A percentile compares a stretch with the other conserved stretches of the same genome.
Conservation (phyloP, 2,113 vertebrate genomes). For the Aramus guarauna region DNA sequence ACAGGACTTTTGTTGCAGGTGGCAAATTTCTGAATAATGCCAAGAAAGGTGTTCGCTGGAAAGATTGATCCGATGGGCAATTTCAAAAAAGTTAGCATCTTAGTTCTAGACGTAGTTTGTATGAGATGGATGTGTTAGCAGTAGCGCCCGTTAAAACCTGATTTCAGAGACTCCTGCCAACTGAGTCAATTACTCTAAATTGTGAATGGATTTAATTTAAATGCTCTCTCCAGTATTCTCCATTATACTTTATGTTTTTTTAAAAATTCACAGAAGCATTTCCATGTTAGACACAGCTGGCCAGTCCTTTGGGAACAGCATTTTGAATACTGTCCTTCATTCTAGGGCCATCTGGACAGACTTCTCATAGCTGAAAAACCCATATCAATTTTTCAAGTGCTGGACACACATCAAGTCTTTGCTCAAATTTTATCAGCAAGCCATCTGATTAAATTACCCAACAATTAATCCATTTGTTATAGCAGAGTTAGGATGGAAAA, state of each 20-base stretch:
- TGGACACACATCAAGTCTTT: conserved; percentile 10
- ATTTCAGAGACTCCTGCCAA: conserved; percentile 33
- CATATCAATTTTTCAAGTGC: conserved; percentile 3
- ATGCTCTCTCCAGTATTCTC: background rate
- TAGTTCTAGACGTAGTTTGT: background rate
- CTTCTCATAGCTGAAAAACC: background rate
- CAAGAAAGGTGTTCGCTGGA: background rate
- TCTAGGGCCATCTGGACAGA: conserved; percentile 49
- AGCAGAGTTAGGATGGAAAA: background rate
- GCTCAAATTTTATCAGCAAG: conserved; percentile 26
- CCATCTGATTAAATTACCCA: conserved; percentile 27
- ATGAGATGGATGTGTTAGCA: background rate
- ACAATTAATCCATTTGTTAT: conserved; percentile 35
- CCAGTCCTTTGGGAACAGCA: background rate
- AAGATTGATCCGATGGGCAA: background rate
- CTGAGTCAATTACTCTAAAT: conserved; percentile 14
- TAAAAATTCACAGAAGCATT: conserved; percentile 3
- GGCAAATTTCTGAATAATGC: background rate
- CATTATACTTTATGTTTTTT: conserved; percentile 17
- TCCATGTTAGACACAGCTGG: conserved; percentile 35
- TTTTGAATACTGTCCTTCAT: conserved; percentile 30
- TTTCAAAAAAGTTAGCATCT: background rate
- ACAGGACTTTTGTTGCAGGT: background rate
- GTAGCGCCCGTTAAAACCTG: background rate
- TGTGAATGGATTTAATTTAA: conserved; percentile 38